These are phyloP conservation scores for Drosophila paucipuncta DNA, from an alignment of 2,888 invertebrate species.

Conservation along the genomic window DNA sequence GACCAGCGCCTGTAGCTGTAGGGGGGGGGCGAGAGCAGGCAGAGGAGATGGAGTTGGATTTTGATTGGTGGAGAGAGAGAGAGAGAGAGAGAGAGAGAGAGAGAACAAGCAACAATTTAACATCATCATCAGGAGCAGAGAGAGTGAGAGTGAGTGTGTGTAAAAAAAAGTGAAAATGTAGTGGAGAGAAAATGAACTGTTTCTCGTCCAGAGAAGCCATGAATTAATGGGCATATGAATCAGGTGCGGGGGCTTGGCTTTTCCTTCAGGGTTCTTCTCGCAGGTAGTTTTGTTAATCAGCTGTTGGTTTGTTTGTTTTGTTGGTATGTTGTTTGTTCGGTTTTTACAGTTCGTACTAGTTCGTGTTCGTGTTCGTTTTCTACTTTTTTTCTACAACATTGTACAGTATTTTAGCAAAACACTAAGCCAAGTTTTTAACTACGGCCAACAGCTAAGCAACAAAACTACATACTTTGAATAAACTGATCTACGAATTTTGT, in stretches of 20 bases:
- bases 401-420: conserved; percentile 42
- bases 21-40: conserved; percentile 14
- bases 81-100: not conserved
- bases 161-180: conserved; percentile 3
- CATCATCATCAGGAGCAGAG: not conserved
- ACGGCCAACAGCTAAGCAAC: conserved; percentile 78
- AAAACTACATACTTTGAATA: conserved; percentile 70
- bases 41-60: conserved; percentile 32
- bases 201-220: not conserved
- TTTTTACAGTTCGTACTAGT: conserved; percentile 13
- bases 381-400: conserved; percentile 35
- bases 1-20: conserved; percentile 85
- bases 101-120: conserved; percentile 6
- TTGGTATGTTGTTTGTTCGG: not conserved
- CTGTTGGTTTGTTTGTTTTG: conserved; percentile 59
- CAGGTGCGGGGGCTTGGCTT: not conserved
- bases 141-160: conserved; percentile 3
- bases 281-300: conserved; percentile 73
- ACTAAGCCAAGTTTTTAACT: conserved; percentile 56
- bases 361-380: conserved; percentile 17
- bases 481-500: conserved; percentile 45
- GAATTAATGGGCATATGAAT: not conserved
- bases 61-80: conserved; percentile 1
- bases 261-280: conserved; percentile 2
- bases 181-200: conserved; percentile 6